These are phyloP conservation scores for Tachystola acroxantha DNA, from an alignment of 2,888 invertebrate genomes.

Conservation along the genomic window DNA sequence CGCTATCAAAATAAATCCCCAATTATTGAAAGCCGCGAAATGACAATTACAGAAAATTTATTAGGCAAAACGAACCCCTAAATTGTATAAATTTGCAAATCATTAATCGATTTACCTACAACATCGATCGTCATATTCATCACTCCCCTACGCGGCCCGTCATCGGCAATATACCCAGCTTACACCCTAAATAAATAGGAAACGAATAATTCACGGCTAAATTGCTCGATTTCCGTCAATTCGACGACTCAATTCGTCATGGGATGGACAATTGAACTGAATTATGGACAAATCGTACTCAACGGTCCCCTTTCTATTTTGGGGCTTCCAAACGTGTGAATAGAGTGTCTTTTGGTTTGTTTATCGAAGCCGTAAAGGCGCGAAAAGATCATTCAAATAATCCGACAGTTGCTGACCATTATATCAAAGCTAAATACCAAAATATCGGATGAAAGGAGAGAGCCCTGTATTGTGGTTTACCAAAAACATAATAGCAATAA, in stretches of 20 bases:
- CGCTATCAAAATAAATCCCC: neutral
- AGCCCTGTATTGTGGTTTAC: slow-evolving; percentile 31
- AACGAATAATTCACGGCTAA: slow-evolving; percentile 56
- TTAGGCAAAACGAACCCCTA: slow-evolving; percentile 4
- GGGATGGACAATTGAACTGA: slow-evolving; percentile 42
- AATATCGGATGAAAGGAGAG: slow-evolving; percentile 29
- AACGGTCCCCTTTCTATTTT: neutral
- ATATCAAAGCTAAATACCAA: slow-evolving; percentile 36
- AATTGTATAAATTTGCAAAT: slow-evolving; percentile 22
- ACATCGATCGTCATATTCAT: slow-evolving; percentile 35
- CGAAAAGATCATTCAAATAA: slow-evolving; percentile 27
- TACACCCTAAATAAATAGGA: slow-evolving; percentile 53
- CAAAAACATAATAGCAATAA: slow-evolving; percentile 35
- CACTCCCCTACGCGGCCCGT: slow-evolving; percentile 34
- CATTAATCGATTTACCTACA: slow-evolving; percentile 62
- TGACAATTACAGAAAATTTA: neutral
- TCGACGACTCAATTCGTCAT: slow-evolving; percentile 58
- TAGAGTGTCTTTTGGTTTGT: slow-evolving; percentile 3
- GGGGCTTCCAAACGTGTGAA: neutral
- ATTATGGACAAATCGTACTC: slow-evolving; percentile 2
- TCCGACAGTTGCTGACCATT: slow-evolving; percentile 33
- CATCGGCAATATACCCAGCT: slow-evolving; percentile 46
- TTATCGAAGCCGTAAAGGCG: slow-evolving; percentile 8
- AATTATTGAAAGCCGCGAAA: neutral
- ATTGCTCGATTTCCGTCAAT: slow-evolving; percentile 69